Percentiles rank a stretch among this genome's conserved stretches.
Evolutionary conservation across 35 echinoderm and acorn worm genomes (phyloP).

Genomic region (Apostichopus parvimensis): DNA sequence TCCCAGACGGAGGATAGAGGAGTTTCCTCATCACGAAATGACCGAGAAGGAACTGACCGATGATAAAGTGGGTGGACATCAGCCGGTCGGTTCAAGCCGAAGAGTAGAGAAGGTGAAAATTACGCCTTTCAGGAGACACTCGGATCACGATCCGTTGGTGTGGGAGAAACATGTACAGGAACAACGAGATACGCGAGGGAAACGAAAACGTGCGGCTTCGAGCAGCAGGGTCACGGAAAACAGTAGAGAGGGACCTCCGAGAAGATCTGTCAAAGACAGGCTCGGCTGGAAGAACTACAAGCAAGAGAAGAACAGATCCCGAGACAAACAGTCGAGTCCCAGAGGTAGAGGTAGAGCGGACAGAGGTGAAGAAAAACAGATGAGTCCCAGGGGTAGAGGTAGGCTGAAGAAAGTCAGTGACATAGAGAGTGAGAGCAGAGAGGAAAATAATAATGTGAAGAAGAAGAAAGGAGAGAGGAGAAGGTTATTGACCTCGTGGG

Average conservation of each 20-base stretch:
- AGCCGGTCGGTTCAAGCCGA: not conserved
- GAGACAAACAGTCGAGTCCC: not conserved
- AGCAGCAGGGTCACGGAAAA: not conserved
- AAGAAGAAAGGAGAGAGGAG: not conserved
- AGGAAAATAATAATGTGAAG: not conserved
- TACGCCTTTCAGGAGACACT: not conserved
- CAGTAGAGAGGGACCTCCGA: not conserved
- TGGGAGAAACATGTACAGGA: too few relatives aligned
- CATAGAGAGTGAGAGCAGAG: not conserved
- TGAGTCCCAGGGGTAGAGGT: not conserved
- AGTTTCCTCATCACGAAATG: not conserved
- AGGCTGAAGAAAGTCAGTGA: not conserved
- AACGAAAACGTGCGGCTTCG: too few relatives aligned
- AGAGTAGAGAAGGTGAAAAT: slow-evolving; percentile 9
- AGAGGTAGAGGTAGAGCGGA: not conserved
- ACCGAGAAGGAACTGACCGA: not conserved
- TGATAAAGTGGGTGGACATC: not conserved
- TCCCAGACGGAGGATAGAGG: not conserved
- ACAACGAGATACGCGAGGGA: too few relatives aligned
- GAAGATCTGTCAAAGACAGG: slow-evolving; percentile 33
- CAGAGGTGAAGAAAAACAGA: not conserved
- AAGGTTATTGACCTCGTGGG: not conserved
- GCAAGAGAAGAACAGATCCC: not conserved
- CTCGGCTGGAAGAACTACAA: slow-evolving; percentile 20
- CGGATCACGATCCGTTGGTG: too few relatives aligned